Conservation (phyloP, 2,888 invertebrate genomes). For the Drosophila imparisetae region DNA sequence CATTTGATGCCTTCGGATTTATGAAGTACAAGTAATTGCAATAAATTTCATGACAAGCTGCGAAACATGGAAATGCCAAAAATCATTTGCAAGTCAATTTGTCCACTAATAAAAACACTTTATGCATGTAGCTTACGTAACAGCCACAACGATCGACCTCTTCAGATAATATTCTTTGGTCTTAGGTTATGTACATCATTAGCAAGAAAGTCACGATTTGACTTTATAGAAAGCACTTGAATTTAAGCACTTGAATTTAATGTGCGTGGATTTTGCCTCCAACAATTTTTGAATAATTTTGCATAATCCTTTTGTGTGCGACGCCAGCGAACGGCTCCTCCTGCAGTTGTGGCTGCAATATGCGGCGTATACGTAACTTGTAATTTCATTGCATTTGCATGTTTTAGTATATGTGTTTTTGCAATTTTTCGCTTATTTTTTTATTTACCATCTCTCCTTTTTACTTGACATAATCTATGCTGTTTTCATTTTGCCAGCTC, state of each 20-base stretch:
- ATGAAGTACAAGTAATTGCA: constrained; percentile 49
- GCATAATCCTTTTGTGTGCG: constrained; percentile 71
- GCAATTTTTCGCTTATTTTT: constrained; percentile 2
- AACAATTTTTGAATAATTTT: constrained; percentile 69
- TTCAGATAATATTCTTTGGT: constrained; percentile 30
- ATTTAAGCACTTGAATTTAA: constrained; percentile 81
- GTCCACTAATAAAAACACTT: constrained; percentile 60
- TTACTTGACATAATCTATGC: constrained; percentile 55
- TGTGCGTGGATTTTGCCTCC: constrained; percentile 72
- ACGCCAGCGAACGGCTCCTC: constrained; percentile 12
- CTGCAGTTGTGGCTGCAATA: constrained; percentile 44
- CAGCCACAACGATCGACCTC: constrained; percentile 17
- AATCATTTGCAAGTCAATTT: constrained; percentile 78
- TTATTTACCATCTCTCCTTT: background rate
- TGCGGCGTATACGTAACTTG: constrained; percentile 75
- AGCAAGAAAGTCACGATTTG: constrained; percentile 82
- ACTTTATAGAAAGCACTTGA: constrained; percentile 80
- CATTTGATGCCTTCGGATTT: constrained; percentile 28
- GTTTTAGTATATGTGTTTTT: constrained; percentile 54
- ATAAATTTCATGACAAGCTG: constrained; percentile 34
- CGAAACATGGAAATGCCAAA: constrained; percentile 36
- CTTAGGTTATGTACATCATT: constrained; percentile 72
- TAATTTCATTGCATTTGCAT: constrained; percentile 79
- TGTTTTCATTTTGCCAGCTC: constrained; percentile 65
- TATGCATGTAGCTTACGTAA: constrained; percentile 14